Conservation (phyloP, 2,888 invertebrate genomes). For the Drosophila longiperda region DNA sequence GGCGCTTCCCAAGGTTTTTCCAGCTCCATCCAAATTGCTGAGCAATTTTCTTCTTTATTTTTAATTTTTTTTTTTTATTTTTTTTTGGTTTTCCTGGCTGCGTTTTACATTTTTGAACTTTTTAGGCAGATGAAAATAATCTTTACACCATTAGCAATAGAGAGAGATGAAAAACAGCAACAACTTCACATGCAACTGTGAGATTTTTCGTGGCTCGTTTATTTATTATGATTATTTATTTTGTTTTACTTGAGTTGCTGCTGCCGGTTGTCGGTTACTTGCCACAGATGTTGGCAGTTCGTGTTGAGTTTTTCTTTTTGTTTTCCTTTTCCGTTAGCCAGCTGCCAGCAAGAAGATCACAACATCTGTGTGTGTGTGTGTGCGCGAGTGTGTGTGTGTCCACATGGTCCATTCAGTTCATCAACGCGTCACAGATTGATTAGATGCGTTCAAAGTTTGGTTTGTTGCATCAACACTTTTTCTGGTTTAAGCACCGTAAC, state of each 20-base stretch:
- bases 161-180: neutral
- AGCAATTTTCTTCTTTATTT: conserved; percentile 45
- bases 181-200: conserved; percentile 71
- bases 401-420: conserved; percentile 38
- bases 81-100: conserved; percentile 32
- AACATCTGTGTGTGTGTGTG: conserved; percentile 20
- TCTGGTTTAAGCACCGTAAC: neutral
- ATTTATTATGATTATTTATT: conserved; percentile 81
- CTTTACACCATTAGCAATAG: conserved; percentile 19
- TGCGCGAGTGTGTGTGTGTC: conserved; percentile 20
- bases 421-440: conserved; percentile 63
- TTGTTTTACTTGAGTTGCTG: conserved; percentile 70
- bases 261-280: conserved; percentile 26
- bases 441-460: conserved; percentile 67
- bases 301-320: conserved; percentile 12
- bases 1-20: conserved; percentile 43
- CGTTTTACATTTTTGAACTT: conserved; percentile 10
- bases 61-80: conserved; percentile 20
- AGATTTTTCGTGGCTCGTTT: conserved; percentile 79
- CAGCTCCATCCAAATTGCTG: conserved; percentile 41
- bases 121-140: conserved; percentile 36
- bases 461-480: conserved; percentile 42
- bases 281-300: conserved; percentile 73
- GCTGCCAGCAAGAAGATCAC: conserved; percentile 38
- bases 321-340: conserved; percentile 32